Evolutionary conservation across 1,140 invertebrate genomes (phyloP).

Genomic region (Eurytemora carolleeae): DNA sequence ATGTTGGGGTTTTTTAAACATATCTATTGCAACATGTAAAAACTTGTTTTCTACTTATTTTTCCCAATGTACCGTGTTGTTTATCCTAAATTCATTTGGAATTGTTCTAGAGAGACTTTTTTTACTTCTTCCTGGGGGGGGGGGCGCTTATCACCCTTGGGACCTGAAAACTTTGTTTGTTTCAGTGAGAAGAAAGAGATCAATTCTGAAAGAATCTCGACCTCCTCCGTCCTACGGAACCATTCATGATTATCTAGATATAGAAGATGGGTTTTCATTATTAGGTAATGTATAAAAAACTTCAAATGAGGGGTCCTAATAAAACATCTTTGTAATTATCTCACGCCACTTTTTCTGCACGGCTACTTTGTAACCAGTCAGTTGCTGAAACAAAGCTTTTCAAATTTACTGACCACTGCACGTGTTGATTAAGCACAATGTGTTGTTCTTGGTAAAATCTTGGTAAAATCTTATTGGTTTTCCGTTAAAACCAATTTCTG

Average conservation of each 20-base stretch:
- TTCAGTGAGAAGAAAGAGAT: not conserved
- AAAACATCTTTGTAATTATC: not conserved
- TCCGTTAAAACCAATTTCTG: no score
- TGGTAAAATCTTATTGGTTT: no score
- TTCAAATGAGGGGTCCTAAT: no score
- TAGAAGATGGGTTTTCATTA: not conserved
- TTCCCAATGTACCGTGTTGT: not conserved
- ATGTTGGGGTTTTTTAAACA: not conserved
- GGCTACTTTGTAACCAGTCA: not conserved
- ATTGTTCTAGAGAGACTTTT: not conserved
- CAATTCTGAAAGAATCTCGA: not conserved
- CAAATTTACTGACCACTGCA: no score
- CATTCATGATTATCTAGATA: not conserved
- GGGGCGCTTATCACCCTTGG: no score
- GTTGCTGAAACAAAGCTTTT: no score
- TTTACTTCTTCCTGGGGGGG: no score
- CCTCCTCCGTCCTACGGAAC: not conserved
- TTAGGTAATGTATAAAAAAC: no score
- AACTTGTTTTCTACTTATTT: not conserved
- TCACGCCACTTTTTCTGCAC: not conserved
- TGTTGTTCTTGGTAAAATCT: no score
- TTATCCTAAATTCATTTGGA: not conserved
- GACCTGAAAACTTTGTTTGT: not conserved
- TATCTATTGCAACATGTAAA: not conserved
- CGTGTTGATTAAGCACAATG: no score